These are phyloP conservation scores for Tyto alba DNA, from an alignment of 2,113 vertebrate genomes.

Conservation along the genomic window DNA sequence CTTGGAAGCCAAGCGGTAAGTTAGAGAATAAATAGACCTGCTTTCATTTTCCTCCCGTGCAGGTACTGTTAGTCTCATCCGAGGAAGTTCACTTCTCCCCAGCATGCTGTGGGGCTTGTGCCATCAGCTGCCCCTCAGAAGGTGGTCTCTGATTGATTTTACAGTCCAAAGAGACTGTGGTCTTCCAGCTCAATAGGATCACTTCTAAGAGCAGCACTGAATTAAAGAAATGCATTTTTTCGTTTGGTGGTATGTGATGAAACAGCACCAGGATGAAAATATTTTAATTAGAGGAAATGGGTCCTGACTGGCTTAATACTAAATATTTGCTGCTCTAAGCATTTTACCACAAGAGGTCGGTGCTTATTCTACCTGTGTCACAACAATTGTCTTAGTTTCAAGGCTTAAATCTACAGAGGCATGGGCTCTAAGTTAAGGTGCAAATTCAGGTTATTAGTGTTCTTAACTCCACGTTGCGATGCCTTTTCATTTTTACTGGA, in stretches of 20 bases:
- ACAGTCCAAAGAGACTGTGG: background rate
- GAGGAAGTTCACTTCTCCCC: background rate
- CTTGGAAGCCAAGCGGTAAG: background rate
- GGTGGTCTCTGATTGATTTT: background rate
- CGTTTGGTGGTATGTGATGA: background rate
- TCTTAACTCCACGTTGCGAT: background rate
- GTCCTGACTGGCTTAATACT: background rate
- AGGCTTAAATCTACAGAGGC: background rate
- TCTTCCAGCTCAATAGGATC: background rate
- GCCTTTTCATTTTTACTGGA: background rate
- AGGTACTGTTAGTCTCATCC: background rate
- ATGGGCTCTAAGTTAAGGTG: background rate
- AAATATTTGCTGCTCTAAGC: slow-evolving; percentile 21
- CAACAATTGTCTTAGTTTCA: slow-evolving; percentile 3
- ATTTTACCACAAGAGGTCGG: background rate
- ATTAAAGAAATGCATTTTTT: background rate
- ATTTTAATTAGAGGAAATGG: slow-evolving; percentile 35
- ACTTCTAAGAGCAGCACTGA: background rate
- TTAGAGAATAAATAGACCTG: background rate
- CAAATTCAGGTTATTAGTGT: background rate
- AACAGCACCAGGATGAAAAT: background rate
- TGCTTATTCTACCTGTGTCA: background rate
- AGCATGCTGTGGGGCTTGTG: rapidly evolving
- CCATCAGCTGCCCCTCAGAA: background rate
- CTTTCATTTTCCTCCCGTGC: background rate